A percentile compares a stretch with the other conserved stretches of the same genome.
Conservation (phyloP, 2,113 vertebrate species). For the Xiphophorus couchianus region DNA sequence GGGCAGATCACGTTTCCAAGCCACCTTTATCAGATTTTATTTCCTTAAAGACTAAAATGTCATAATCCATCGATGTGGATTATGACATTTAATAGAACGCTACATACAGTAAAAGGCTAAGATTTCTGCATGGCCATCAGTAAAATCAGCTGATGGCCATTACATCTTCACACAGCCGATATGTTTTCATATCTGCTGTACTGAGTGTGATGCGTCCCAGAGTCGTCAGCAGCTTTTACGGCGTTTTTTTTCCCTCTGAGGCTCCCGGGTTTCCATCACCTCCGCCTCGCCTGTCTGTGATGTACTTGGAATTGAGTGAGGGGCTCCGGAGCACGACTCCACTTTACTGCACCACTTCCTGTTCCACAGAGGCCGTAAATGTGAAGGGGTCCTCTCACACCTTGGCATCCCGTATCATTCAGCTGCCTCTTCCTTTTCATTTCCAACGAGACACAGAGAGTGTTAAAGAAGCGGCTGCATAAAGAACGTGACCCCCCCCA, state of each 20-base stretch:
- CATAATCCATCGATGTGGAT: too few relatives aligned
- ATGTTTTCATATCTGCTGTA: background rate
- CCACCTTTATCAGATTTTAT: too few relatives aligned
- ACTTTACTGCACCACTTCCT: constrained; percentile 79
- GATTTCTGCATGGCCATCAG: too few relatives aligned
- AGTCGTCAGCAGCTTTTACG: background rate
- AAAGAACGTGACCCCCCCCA: constrained; percentile 36
- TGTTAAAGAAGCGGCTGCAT: constrained; percentile 55
- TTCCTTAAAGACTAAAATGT: too few relatives aligned
- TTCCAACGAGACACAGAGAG: constrained; percentile 54
- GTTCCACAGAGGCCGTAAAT: constrained; percentile 77
- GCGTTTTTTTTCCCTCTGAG: background rate
- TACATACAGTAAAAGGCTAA: too few relatives aligned
- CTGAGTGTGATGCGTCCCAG: background rate
- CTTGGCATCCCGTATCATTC: constrained; percentile 74
- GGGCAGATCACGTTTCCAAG: too few relatives aligned
- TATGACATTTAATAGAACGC: too few relatives aligned
- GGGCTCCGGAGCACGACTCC: constrained; percentile 72
- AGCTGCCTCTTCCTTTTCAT: constrained; percentile 63
- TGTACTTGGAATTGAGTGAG: constrained; percentile 77
- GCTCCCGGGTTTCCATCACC: constrained; percentile 19
- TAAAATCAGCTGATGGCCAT: background rate
- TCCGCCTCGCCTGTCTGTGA: constrained; percentile 51
- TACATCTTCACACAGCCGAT: background rate
- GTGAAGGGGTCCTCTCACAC: constrained; percentile 78